These are phyloP conservation scores for Ciconia maguari DNA, from an alignment of 2,113 vertebrate species.

Conservation along the genomic window DNA sequence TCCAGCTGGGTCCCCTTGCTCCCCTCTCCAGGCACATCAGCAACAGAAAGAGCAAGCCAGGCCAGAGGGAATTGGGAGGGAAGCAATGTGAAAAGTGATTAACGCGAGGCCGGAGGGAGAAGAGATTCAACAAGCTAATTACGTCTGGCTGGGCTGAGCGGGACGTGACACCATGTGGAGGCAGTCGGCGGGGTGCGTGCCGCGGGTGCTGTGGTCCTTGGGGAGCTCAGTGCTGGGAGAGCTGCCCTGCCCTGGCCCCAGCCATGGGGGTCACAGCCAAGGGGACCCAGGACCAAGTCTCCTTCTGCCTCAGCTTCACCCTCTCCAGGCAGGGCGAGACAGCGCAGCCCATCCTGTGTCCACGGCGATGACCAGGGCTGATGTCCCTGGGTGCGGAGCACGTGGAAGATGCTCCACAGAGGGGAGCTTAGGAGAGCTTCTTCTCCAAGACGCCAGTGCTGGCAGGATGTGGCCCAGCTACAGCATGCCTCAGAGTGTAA, in stretches of 20 bases:
- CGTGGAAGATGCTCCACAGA: neutral
- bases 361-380: neutral
- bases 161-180: neutral
- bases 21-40: neutral
- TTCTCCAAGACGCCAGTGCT: neutral
- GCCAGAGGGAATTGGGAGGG: slow-evolving; percentile 16
- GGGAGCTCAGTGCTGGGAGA: neutral
- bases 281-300: neutral
- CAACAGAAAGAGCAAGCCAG: neutral
- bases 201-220: fast-evolving
- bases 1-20: neutral
- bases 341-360: neutral
- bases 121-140: slow-evolving; percentile 61
- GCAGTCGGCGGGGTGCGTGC: fast-evolving
- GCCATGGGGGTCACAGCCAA: neutral
- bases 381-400: neutral
- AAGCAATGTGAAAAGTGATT: slow-evolving; percentile 55
- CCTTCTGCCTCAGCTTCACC: neutral
- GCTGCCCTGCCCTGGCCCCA: neutral
- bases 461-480: neutral
- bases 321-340: neutral
- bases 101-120: slow-evolving; percentile 33
- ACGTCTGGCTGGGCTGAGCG: slow-evolving; percentile 3
- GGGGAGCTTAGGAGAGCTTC: neutral
- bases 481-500: neutral